Base-by-base conservation (phyloP, 2,888 invertebrate genomes). In the Lordiphosa andalusiaca region DNA sequence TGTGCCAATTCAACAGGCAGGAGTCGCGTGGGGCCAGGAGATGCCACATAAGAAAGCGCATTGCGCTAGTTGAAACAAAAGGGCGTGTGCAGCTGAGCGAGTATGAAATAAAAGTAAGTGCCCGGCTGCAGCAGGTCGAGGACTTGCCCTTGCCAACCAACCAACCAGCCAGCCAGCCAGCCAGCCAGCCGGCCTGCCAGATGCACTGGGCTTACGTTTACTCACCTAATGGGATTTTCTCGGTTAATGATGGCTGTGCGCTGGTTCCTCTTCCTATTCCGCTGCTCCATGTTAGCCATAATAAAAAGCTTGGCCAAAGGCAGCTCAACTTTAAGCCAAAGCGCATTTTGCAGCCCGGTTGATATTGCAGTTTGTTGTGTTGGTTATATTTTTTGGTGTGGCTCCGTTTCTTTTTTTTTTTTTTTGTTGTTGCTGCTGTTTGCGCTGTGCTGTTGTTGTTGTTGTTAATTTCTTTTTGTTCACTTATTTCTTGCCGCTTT, bases 181-280 rank as follows among this genome's bases (percentile, higher is more conserved):
- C 23, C 23, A 23, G 3, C 19, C 19, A 19, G 23, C 6, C 23
- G 4, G 23, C 23, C 61, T 63, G 64, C 48, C 53, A 53, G 47
- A 41, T 66, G 64, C 64, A 59, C 44, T 54, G 33, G 53, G 42
- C 49, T 69, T 62, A 49, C 37, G 54, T 69, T 71, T 65, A 87
- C 88, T 89, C 84, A 89, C 89, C 89, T 73, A 89, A 86, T 62
- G 89, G 89, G 68, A 90, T 89, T 88, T 90, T 90, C 84, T 90
- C 89, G 73, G 89, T 89, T 81, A 88, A 86, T 78, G 88, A 88
- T 82, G 88, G 84, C 73, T 89, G 89, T 53, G 88, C 89, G 55
- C 55, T 69, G 64, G 67, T 71, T 71, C 74, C 71, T 65, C 74
- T 71, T 56, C 51, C 46, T 7, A 49, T 72, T 58, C 86, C 69